phyloP scores from a whole-genome alignment of 2,797 vertebrate species.

The Monodelphis domestica region DNA sequence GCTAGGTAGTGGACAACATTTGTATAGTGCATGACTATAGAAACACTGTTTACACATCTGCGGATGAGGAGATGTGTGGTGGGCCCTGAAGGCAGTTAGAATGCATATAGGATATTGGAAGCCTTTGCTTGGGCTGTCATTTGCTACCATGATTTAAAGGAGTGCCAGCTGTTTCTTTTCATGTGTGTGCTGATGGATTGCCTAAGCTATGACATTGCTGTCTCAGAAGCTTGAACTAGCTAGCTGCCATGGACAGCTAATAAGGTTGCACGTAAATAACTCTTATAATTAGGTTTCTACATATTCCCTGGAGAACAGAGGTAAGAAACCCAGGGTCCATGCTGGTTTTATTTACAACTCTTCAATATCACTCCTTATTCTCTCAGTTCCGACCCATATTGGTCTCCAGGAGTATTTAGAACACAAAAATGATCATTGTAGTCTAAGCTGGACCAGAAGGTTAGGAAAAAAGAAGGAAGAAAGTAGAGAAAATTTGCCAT shows the following conservation, averaged over 20 bases:
- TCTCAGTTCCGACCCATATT: neutral
- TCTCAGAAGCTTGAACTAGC: neutral
- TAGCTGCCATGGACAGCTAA: neutral
- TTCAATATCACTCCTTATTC: neutral
- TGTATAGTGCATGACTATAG: neutral
- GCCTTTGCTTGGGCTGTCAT: neutral
- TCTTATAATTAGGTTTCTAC: neutral
- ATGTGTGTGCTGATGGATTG: neutral
- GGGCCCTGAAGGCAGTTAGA: neutral
- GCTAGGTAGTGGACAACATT: neutral
- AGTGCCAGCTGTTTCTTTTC: neutral
- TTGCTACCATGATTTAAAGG: neutral
- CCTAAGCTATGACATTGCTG: neutral
- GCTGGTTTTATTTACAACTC: neutral
- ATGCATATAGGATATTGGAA: neutral
- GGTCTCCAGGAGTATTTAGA: accelerated
- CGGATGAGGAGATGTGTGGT: neutral
- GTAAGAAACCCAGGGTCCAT: neutral
- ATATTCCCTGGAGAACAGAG: neutral
- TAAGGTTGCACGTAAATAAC: neutral
- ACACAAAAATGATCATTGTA: neutral
- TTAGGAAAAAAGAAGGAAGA: neutral
- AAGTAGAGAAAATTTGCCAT: neutral
- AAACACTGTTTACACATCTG: neutral
- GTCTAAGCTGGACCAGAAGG: neutral